Percentiles rank a stretch among this genome's conserved stretches.
These are phyloP conservation scores for Thalassophryne amazonica DNA, from an alignment of 2,797 vertebrate genomes.

Conservation along the genomic window DNA sequence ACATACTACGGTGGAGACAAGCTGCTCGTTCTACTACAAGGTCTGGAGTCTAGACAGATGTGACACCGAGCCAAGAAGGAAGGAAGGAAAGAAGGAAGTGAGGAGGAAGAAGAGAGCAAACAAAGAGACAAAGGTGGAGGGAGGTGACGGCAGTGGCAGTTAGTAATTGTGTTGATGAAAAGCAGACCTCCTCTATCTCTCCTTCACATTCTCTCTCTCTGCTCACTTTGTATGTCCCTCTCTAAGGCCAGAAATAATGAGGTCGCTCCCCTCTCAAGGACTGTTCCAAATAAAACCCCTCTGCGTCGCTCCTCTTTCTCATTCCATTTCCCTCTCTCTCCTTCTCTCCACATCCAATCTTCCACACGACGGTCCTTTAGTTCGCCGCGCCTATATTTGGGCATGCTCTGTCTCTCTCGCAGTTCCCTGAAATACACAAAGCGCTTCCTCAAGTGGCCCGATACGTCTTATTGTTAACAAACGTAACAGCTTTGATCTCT, in stretches of 20 bases:
- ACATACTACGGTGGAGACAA: conserved; percentile 1
- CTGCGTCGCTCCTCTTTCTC: conserved; percentile 67
- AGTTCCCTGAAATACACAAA: conserved; percentile 19
- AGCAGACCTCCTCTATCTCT: conserved; percentile 70
- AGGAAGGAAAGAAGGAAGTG: background rate
- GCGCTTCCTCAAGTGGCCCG: conserved; percentile 46
- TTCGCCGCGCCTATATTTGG: conserved; percentile 68
- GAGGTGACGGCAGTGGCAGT: conserved; percentile 59
- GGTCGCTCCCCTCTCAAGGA: conserved; percentile 75
- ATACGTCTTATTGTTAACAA: conserved; percentile 52
- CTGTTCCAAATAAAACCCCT: conserved; percentile 66
- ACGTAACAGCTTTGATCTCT: conserved; percentile 51
- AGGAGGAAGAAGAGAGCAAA: conserved; percentile 10
- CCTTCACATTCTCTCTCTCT: conserved; percentile 53
- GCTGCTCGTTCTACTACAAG: conserved; percentile 10
- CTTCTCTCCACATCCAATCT: conserved; percentile 55
- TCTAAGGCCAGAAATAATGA: conserved; percentile 71
- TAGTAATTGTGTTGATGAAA: conserved; percentile 70
- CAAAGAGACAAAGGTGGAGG: conserved; percentile 24
- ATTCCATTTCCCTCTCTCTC: conserved; percentile 73
- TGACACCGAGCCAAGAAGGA: conserved; percentile 3
- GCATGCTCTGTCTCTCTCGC: conserved; percentile 45
- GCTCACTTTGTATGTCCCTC: conserved; percentile 29
- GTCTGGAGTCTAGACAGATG: conserved; percentile 14
- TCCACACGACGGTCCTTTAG: conserved; percentile 74